Conservation (phyloP, 2,888 invertebrate species). For the Oscheius sp. region DNA sequence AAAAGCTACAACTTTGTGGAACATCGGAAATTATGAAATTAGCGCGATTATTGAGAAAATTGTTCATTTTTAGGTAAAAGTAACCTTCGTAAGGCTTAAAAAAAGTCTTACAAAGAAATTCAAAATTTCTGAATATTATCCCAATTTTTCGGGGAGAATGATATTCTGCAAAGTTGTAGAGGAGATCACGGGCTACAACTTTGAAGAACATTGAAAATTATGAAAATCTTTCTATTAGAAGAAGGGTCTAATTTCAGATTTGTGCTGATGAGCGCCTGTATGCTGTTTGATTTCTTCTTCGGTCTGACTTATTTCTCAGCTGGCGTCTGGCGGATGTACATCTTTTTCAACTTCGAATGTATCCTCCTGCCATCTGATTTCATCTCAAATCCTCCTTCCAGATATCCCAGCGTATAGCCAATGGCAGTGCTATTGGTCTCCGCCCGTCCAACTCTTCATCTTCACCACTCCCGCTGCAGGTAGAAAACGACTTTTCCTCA, state of each 20-base stretch:
- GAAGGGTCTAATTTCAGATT: constrained; percentile 39
- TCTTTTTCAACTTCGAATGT: constrained; percentile 37
- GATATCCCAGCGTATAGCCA: constrained; percentile 41
- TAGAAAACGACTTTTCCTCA: neutral
- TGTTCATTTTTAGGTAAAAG: no score
- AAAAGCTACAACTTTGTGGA: no score
- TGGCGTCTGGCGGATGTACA: constrained; percentile 36
- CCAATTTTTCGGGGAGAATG: no score
- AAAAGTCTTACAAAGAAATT: no score
- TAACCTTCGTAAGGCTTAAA: no score
- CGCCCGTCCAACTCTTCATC: constrained; percentile 47
- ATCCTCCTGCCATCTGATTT: constrained; percentile 15
- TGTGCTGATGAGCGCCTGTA: constrained; percentile 39
- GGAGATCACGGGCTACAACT: no score
- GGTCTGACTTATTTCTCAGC: constrained; percentile 49
- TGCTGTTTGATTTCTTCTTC: constrained; percentile 48
- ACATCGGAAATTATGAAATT: no score
- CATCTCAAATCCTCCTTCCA: constrained; percentile 21
- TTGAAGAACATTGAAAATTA: no score
- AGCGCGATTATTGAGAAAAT: no score
- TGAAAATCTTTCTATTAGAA: no score
- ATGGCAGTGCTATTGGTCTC: constrained; percentile 40
- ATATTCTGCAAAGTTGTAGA: no score
- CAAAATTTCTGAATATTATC: no score
- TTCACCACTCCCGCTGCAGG: constrained; percentile 48